phyloP scores from a whole-genome alignment of 2,797 vertebrate species.

The Mastacembelus armatus region DNA sequence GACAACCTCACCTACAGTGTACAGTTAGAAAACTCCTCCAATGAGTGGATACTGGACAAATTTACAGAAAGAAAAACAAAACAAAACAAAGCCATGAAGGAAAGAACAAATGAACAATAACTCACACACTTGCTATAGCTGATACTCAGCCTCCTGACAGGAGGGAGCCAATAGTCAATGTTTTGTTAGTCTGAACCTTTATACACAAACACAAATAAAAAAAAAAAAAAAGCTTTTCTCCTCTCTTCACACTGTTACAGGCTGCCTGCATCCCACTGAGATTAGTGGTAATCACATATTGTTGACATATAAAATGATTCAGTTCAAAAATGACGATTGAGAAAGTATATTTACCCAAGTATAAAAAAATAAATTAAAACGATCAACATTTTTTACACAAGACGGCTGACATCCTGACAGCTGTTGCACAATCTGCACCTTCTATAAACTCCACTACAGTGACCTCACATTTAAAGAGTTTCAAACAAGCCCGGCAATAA shows the following conservation, averaged over 20 bases:
- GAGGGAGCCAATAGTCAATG: conserved; percentile 15
- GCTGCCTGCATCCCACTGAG: conserved; percentile 57
- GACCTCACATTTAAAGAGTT: conserved; percentile 1
- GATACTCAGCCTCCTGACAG: conserved; percentile 41
- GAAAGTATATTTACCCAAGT: conserved; percentile 65
- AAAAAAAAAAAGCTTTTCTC: conserved; percentile 52
- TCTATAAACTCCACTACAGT: conserved; percentile 7
- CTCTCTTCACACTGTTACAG: conserved; percentile 46
- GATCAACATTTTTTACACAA: conserved; percentile 74
- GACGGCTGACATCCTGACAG: conserved; percentile 42
- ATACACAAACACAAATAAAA: conserved; percentile 59
- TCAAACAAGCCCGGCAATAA: conserved; percentile 8
- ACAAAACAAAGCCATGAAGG: conserved; percentile 42
- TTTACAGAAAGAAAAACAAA: conserved; percentile 74
- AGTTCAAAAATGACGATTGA: conserved; percentile 68
- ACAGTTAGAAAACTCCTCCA: conserved; percentile 83
- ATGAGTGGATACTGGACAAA: conserved; percentile 71
- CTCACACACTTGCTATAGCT: conserved; percentile 21
- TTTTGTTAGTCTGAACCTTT: conserved; percentile 49
- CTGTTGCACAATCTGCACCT: conserved; percentile 60
- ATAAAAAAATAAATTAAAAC: conserved; percentile 90
- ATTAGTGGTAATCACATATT: conserved; percentile 47
- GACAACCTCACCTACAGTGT: conserved; percentile 82
- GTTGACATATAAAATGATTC: conserved; percentile 72
- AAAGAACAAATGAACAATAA: conserved; percentile 43